Base-by-base conservation (phyloP, 2,888 invertebrate genomes). In the Xanthia icteritia region DNA sequence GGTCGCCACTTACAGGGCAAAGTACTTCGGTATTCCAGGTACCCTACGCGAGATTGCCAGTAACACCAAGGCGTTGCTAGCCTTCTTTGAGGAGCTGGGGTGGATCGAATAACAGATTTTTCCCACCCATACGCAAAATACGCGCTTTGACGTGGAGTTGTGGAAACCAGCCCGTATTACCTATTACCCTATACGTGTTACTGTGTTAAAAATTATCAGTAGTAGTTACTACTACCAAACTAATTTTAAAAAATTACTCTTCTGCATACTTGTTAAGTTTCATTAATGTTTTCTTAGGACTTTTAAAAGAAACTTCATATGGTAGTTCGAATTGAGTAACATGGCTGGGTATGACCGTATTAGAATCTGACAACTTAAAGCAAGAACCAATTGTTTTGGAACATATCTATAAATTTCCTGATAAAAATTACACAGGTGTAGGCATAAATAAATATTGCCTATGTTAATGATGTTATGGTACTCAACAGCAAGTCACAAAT, bases 401-500 rank as follows among this genome's bases (percentile, higher is more conserved):
- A 2, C 15, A 5, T 27, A 31, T 48, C 36, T 15, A 39, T 39
- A 54, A 31, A 15, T 61, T 27, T 5, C 15, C 0, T 15, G 20
- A 54, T 66, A 48, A 78, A 70, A 73, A 2, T 45, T 63, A 39
- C 23, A 45, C 48, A 73, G 42, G 31, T 39, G 36, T 51, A 71
- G 39, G 11, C 56, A 70, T 74, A 56, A 64, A 83, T 77, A 81
- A 80, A 81, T 69, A 83, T 72, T 73, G 65, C 58, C 36, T 64
- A 77, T 73, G 76, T 27, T 77, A 73, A 77, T 78, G 36, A 73
- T 61, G 39, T 42, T 61, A 23, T 67, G 39, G 69, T 76, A 60
- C 66, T 76, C 42, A 67, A 58, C 31, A 66, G 45, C 84, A 84
- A 88, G 39, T 87, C 80, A 86, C 36, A 39, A 60, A 78, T 86